Evolutionary conservation across 2,797 vertebrate species (phyloP).

Genomic region (Naso thynnoides): DNA sequence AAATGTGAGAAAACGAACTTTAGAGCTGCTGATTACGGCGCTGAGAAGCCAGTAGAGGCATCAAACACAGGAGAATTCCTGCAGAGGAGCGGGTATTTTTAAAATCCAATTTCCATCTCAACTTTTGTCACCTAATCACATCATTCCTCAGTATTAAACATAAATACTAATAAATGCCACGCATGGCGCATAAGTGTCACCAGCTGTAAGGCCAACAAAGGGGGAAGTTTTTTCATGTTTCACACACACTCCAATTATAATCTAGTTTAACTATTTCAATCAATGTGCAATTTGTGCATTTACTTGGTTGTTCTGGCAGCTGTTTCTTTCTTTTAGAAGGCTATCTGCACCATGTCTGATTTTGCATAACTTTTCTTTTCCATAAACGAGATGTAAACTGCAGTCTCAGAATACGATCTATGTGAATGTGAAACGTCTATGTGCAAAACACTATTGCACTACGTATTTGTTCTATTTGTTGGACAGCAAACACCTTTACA

Average conservation of each 20-base stretch:
- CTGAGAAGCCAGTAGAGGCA: neutral
- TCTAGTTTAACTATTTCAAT: conserved; percentile 14
- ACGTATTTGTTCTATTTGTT: conserved; percentile 24
- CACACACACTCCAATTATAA: conserved; percentile 15
- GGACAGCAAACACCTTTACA: conserved; percentile 54
- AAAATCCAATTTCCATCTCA: conserved; percentile 3
- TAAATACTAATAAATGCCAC: neutral
- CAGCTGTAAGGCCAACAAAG: neutral
- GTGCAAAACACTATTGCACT: conserved; percentile 55
- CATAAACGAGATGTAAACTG: conserved; percentile 26
- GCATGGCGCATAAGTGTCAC: neutral
- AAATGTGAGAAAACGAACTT: neutral
- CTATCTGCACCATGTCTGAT: neutral
- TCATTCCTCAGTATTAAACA: neutral
- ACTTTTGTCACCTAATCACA: neutral
- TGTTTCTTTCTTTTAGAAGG: neutral
- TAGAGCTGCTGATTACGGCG: neutral
- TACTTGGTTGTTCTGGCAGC: neutral
- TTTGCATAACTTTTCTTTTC: conserved; percentile 25
- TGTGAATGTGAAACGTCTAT: conserved; percentile 28
- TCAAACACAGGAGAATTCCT: neutral
- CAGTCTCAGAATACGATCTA: conserved; percentile 14
- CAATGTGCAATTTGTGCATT: conserved; percentile 40
- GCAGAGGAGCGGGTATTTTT: neutral
- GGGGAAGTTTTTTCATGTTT: neutral